These are phyloP conservation scores for Brachionus koreanus DNA, from an alignment of 1,140 invertebrate genomes.

Conservation along the genomic window DNA sequence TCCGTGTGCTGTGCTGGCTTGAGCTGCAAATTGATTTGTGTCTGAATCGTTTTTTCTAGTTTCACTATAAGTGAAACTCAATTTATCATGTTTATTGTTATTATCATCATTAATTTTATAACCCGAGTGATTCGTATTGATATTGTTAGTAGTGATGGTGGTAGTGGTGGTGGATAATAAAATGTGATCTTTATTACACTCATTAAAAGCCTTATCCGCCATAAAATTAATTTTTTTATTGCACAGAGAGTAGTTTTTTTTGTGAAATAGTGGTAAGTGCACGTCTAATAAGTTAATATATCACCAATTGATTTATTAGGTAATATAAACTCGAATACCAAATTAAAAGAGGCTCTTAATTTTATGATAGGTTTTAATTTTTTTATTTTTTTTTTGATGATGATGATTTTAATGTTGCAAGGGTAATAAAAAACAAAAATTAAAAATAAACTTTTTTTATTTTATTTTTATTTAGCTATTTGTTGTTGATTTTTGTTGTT, in stretches of 20 bases:
- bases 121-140: background rate
- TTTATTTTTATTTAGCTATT: background rate
- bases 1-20: background rate
- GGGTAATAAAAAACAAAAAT: slow-evolving; percentile 27
- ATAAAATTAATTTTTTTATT: slow-evolving; percentile 36
- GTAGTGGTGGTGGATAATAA: slow-evolving; percentile 38
- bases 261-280: background rate
- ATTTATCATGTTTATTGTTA: slow-evolving; percentile 43
- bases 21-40: background rate
- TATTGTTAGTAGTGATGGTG: background rate
- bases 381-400: background rate
- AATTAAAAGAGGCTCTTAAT: background rate
- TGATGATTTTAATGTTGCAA: slow-evolving; percentile 31
- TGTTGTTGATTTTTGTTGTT: background rate
- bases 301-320: slow-evolving; percentile 37
- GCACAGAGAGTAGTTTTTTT: background rate
- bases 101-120: slow-evolving; percentile 44
- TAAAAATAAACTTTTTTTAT: slow-evolving; percentile 1
- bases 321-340: slow-evolving; percentile 2
- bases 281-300: background rate
- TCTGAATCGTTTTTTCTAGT: slow-evolving; percentile 9
- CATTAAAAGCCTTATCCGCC: slow-evolving; percentile 45
- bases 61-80: slow-evolving; percentile 33
- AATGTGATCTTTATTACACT: slow-evolving; percentile 44
- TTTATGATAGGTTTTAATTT: background rate